A percentile compares a stretch with the other conserved stretches of the same genome.
phyloP scores from a whole-genome alignment of 1,140 invertebrate species.

The Ips nitidus region DNA sequence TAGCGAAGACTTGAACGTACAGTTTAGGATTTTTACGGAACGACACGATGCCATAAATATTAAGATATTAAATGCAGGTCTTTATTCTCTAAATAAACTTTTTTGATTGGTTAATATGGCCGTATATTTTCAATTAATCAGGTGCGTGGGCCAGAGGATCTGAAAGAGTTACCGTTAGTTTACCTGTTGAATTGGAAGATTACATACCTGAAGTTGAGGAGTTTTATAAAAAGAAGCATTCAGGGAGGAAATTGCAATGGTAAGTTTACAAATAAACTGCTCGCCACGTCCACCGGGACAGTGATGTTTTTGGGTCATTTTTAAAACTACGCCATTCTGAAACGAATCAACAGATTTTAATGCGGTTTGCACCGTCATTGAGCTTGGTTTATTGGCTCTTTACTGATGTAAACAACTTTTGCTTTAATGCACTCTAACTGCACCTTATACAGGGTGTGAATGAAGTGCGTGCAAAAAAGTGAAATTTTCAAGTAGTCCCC shows the following conservation, averaged over 20 bases:
- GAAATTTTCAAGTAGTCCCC: no score
- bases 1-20: slow-evolving; percentile 96
- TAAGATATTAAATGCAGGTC: slow-evolving; percentile 92
- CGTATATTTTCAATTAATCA: slow-evolving; percentile 1
- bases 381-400: not conserved
- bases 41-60: slow-evolving; percentile 78
- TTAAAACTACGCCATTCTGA: no score
- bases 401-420: not conserved
- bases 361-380: no score
- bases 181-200: slow-evolving; percentile 96
- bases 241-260: slow-evolving; percentile 98
- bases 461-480: no score
- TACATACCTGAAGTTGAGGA: slow-evolving; percentile 97
- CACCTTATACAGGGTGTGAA: not conserved
- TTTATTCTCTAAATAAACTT: not conserved
- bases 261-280: slow-evolving; percentile 29
- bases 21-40: slow-evolving; percentile 61
- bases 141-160: slow-evolving; percentile 94
- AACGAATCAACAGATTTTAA: no score
- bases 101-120: not conserved
- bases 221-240: slow-evolving; percentile 95
- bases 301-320: slow-evolving; percentile 5
- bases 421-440: not conserved
- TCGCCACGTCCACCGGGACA: no score
- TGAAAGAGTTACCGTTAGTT: slow-evolving; percentile 91